Evolutionary conservation across 2,113 vertebrate genomes (phyloP), one percentile per base, ranked within the genome.

Genomic region (Beaufortia kweichowensis): DNA sequence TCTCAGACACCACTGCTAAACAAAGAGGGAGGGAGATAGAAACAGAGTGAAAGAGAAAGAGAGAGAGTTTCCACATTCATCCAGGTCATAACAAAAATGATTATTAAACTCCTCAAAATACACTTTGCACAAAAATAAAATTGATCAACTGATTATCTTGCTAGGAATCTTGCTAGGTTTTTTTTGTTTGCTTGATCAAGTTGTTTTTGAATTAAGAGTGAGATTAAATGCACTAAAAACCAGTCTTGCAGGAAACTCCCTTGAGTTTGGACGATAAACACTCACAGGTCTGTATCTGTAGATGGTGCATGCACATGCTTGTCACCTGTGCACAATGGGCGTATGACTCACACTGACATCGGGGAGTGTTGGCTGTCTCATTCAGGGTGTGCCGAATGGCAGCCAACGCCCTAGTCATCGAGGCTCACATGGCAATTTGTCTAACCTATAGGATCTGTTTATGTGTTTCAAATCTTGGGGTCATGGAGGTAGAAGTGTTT

Each of bases 171-270:
- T 19, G 15, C n/a, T n/a, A n/a, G n/a, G n/a, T n/a, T n/a, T n/a
- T n/a, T n/a, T 19, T 4, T 60, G 28, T 12, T 5, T 11, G 10
- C 15, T 24, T 17, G 8, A 2, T 57, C 8, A 5, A 9, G 21
- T 24, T 29, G 17, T 73, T 73, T 26, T 48, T 46, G 50, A 7
- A 66, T 48, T 28, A 17, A 61, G 21, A 21, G 5, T 61, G 59
- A 14, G 24, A n/a, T 23, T 2, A 23, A 39, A 46, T 41, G 17
- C 28, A 39, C 43, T 24, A 24, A 66, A 76, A 84, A 82, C 83
- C 78, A 68, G 81, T 78, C 24, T 19, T 17, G 62, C 78, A 33
- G 78, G 80, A 82, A 84, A 80, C 78, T 61, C 83, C 83, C 75
- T 24, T 48, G 31, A 21, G 15, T 48, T 61, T 5, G 19, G 62